Evolutionary conservation across 2,113 vertebrate genomes (phyloP).

Genomic region (Epinephelus fuscoguttatus): DNA sequence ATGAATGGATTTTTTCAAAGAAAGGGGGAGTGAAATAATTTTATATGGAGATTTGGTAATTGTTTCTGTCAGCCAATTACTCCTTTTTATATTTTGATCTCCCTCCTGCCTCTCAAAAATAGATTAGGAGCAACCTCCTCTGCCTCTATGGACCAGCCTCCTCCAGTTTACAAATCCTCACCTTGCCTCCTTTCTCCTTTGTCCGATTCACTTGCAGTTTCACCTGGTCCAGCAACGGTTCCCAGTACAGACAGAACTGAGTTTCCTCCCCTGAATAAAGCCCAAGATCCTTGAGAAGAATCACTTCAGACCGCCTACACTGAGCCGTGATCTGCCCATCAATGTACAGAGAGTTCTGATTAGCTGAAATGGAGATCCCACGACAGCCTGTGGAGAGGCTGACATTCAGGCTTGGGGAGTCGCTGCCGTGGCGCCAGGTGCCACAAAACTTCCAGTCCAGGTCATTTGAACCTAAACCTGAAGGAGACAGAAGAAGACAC

Average conservation of each 20-base stretch:
- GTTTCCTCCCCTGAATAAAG: accelerated
- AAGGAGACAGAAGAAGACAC: background rate
- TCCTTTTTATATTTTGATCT: no score
- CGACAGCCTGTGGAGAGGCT: conserved; percentile 73
- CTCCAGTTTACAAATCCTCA: background rate
- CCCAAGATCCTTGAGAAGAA: background rate
- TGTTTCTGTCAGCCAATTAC: no score
- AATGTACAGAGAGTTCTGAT: conserved; percentile 70
- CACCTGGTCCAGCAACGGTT: conserved; percentile 80
- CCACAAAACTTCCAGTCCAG: conserved; percentile 74
- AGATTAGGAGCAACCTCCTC: no score
- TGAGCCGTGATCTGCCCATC: conserved; percentile 62
- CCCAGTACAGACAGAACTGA: conserved; percentile 81
- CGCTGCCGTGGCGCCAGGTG: conserved; percentile 65
- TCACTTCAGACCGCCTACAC: conserved; percentile 1
- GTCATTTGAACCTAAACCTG: conserved; percentile 66
- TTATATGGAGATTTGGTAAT: no score
- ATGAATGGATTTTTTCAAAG: no score
- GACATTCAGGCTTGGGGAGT: conserved; percentile 33
- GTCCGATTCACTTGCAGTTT: conserved; percentile 62
- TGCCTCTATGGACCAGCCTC: no score
- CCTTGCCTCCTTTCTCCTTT: background rate
- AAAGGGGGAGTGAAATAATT: no score
- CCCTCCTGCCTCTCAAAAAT: no score
- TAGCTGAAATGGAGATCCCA: conserved; percentile 66